A percentile compares a stretch with the other conserved stretches of the same genome.
These are phyloP conservation scores for Dasyornis broadbenti DNA, from an alignment of 2,113 vertebrate genomes.

Conservation along the genomic window DNA sequence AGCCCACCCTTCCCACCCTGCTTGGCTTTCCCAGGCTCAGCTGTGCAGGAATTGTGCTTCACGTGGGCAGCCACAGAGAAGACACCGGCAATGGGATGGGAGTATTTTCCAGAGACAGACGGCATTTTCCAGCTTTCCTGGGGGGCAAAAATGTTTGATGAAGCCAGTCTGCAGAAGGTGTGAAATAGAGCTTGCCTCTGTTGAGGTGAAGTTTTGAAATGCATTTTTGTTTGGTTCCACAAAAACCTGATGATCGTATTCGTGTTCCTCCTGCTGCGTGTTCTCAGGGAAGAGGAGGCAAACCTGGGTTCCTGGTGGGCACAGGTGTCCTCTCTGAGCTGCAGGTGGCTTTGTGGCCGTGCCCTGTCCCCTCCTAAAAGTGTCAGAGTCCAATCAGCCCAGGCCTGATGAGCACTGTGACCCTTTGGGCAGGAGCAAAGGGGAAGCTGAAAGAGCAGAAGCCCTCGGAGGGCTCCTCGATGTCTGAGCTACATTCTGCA, in stretches of 20 bases:
- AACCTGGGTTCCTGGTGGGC: not conserved
- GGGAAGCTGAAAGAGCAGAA: not conserved
- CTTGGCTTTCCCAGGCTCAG: not conserved
- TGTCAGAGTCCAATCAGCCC: not conserved
- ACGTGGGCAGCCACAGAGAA: not conserved
- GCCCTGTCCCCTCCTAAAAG: not conserved
- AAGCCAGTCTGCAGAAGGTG: not conserved
- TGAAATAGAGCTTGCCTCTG: not conserved
- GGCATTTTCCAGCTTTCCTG: not conserved
- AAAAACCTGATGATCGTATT: not conserved
- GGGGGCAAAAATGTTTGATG: not conserved
- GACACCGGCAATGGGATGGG: not conserved
- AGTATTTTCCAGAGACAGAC: not conserved
- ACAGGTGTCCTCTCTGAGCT: not conserved
- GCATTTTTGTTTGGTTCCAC: not conserved
- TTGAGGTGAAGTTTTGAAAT: not conserved
- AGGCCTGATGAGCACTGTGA: not conserved
- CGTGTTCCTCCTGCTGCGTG: accelerated
- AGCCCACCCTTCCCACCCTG: not conserved
- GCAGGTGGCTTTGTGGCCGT: not conserved
- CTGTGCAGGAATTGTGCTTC: not conserved
- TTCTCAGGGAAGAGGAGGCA: not conserved
- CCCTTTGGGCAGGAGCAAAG: not conserved
- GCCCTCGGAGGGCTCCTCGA: not conserved
- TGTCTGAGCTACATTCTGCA: not conserved